Evolutionary conservation across 1,140 invertebrate genomes (phyloP).

Genomic region (Lepidurus apus): DNA sequence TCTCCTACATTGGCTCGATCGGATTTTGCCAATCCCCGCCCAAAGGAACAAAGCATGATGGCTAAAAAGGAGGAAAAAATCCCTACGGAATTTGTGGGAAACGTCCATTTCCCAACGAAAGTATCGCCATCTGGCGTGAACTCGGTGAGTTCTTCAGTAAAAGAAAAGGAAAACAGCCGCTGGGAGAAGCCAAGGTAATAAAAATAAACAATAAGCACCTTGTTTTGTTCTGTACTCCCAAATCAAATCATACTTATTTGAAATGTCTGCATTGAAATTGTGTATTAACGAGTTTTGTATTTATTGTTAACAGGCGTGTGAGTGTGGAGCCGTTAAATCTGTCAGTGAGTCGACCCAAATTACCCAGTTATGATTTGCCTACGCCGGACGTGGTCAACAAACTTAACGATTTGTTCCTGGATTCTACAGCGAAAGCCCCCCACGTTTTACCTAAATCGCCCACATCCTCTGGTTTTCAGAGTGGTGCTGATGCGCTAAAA

Average conservation of each 20-base stretch:
- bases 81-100: not conserved
- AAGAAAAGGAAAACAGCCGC: not conserved
- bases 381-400: conserved; percentile 16
- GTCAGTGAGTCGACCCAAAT: not conserved
- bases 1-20: not conserved
- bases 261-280: not conserved
- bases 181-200: not conserved
- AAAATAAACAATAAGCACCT: no score
- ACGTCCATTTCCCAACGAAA: not conserved
- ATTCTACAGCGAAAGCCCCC: not conserved
- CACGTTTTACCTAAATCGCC: not conserved
- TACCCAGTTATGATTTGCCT: not conserved
- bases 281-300: not conserved
- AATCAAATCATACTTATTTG: not conserved
- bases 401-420: not conserved
- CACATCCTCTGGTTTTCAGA: not conserved
- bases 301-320: not conserved
- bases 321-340: not conserved
- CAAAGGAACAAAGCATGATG: not conserved
- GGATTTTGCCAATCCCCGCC: not conserved
- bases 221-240: no score
- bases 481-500: not conserved
- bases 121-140: not conserved
- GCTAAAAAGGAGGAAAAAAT: not conserved
- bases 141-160: not conserved